Conservation (phyloP, 2,113 vertebrate genomes). For the Mesoclemmys tuberculata region DNA sequence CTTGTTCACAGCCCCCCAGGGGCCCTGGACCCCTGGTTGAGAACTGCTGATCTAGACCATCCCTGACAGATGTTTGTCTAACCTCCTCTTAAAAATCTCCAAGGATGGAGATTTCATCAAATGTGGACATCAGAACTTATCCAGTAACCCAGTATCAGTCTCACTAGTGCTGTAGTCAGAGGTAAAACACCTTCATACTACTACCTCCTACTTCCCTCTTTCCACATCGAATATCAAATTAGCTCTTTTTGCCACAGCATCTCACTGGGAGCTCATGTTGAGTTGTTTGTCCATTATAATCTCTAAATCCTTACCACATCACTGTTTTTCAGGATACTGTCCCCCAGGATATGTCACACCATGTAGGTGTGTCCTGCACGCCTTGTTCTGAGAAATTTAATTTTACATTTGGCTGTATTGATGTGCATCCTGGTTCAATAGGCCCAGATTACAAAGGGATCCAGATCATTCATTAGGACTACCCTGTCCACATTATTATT, state of each 20-base stretch:
- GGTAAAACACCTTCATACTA: conserved; percentile 25
- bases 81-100: no score
- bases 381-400: neutral
- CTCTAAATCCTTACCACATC: neutral
- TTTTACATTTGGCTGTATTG: neutral
- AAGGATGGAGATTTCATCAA: neutral
- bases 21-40: no score
- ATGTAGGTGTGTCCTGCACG: neutral
- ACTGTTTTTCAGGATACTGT: neutral
- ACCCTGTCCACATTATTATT: neutral
- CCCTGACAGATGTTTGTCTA: no score
- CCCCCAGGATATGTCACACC: neutral
- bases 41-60: no score
- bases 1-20: no score
- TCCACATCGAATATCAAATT: neutral
- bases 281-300: neutral
- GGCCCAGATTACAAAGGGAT: neutral
- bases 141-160: neutral
- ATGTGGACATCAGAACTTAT: conserved; percentile 47
- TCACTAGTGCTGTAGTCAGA: neutral
- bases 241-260: neutral
- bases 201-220: neutral
- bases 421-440: neutral
- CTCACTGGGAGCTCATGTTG: neutral
- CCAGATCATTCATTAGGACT: neutral